Conservation (phyloP, 2,113 vertebrate genomes). For the Eonycteris spelaea region DNA sequence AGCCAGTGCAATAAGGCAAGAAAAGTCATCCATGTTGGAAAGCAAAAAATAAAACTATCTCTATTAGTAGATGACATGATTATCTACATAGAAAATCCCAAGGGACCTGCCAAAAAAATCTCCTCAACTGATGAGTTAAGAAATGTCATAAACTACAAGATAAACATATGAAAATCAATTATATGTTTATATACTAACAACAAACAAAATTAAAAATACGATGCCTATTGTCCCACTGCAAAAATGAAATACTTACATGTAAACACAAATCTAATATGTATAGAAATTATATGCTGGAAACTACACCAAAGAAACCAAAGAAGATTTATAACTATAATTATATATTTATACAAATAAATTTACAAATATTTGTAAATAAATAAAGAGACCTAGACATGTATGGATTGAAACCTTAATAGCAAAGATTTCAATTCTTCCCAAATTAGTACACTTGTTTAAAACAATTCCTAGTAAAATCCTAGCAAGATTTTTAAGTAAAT, state of each 20-base stretch:
- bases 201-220: not conserved
- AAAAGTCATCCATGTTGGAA: not conserved
- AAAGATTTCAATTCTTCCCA: not conserved
- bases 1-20: not conserved
- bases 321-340: not conserved
- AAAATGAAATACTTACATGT: not conserved
- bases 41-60: not conserved
- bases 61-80: not conserved
- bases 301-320: not conserved
- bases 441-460: not conserved
- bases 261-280: not conserved
- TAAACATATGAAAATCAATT: not conserved
- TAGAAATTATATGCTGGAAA: not conserved
- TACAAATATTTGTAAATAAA: not conserved
- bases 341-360: not conserved
- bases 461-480: not conserved
- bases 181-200: not conserved
- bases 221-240: not conserved
- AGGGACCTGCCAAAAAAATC: not conserved
- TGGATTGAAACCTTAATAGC: not conserved
- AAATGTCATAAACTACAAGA: not conserved
- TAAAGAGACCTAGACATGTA: not conserved
- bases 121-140: not conserved
- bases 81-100: not conserved
- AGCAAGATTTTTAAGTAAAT: not conserved